Conservation (phyloP, 2,113 vertebrate species). For the Tetrao urogallus region DNA sequence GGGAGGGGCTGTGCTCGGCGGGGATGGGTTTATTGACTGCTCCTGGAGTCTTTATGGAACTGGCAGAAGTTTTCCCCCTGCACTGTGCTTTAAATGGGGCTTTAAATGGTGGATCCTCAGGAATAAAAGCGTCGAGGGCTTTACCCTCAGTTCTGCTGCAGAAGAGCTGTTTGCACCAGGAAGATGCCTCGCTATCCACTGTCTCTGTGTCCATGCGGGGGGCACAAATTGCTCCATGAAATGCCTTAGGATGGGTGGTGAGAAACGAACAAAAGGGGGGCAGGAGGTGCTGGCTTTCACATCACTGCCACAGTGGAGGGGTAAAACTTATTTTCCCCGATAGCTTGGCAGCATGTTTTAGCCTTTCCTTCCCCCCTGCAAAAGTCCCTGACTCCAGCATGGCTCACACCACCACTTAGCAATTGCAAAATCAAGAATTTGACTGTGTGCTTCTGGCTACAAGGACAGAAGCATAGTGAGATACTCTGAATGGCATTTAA, state of each 20-base stretch:
- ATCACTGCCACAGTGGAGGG: not conserved
- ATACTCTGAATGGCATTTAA: conserved; percentile 39
- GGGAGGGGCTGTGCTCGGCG: not conserved
- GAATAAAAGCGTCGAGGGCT: not conserved
- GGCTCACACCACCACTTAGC: conserved; percentile 15
- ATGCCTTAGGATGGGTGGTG: not conserved
- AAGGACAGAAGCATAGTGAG: not conserved
- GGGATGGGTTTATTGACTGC: not conserved
- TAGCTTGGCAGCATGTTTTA: not conserved
- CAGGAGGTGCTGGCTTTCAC: not conserved
- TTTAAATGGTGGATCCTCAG: not conserved
- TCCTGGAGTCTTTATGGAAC: not conserved
- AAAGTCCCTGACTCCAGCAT: not conserved
- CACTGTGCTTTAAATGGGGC: not conserved
- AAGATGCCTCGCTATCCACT: not conserved
- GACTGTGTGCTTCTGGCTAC: conserved; percentile 15
- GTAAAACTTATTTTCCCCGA: not conserved
- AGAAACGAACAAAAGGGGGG: not conserved
- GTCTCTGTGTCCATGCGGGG: not conserved
- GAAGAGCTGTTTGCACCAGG: not conserved
- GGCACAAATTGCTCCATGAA: not conserved
- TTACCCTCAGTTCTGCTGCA: not conserved
- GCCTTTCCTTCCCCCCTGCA: not conserved
- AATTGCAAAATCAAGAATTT: conserved; percentile 40
- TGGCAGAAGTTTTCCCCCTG: not conserved